Conservation (phyloP, 1,140 invertebrate genomes). For the Heliothis virescens region DNA sequence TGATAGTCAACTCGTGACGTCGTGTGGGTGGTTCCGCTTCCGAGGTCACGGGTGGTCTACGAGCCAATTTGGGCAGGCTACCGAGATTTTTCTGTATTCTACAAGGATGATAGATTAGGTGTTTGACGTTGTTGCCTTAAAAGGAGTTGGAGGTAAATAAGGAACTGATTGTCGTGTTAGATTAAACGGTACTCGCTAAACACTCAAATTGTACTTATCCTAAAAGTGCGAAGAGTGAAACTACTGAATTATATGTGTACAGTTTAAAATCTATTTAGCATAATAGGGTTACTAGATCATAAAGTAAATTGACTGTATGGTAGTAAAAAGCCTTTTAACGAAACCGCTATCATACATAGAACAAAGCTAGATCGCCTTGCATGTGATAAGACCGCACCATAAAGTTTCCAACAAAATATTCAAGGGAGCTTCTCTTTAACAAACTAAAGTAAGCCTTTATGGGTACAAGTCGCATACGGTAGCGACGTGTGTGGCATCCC, state of each 20-base stretch:
- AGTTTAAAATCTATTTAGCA: neutral
- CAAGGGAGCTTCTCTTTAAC: constrained; percentile 36
- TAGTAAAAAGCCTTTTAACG: neutral
- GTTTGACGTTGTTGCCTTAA: constrained; percentile 49
- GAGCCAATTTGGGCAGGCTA: constrained; percentile 65
- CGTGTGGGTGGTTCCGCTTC: constrained; percentile 83
- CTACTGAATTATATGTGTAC: too few relatives aligned
- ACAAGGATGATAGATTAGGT: constrained; percentile 59
- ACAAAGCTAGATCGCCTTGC: neutral
- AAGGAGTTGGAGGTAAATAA: constrained; percentile 24
- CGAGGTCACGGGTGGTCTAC: constrained; percentile 79
- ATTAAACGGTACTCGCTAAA: constrained; percentile 17
- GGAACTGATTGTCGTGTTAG: neutral
- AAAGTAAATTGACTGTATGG: neutral
- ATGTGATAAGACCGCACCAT: neutral
- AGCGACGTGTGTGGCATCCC: constrained; percentile 81
- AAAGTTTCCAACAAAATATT: neutral
- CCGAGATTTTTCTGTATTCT: constrained; percentile 59
- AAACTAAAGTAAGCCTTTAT: constrained; percentile 30
- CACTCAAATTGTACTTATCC: neutral
- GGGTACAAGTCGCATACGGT: constrained; percentile 56
- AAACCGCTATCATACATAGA: neutral
- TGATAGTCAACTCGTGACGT: constrained; percentile 78
- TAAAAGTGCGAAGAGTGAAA: too few relatives aligned
- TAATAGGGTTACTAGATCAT: neutral